Base-by-base conservation (phyloP, 2,113 vertebrate species). In the Heptranchias perlo region DNA sequence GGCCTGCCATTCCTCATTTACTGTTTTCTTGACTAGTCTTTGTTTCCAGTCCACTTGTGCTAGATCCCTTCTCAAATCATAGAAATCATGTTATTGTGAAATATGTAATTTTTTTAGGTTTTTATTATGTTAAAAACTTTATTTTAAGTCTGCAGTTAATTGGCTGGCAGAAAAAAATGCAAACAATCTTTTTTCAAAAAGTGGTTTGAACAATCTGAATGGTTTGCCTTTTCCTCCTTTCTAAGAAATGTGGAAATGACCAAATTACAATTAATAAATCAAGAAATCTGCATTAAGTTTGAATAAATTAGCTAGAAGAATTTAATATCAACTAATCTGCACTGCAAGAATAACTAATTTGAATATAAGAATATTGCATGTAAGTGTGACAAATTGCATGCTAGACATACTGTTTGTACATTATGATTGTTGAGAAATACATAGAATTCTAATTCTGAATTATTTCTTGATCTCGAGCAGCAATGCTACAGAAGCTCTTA, bases 271-370 rank as follows among this genome's bases (percentile, higher is more conserved):
- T 93, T 62, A 39, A 16, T 39, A 18, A 62, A 44, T 39, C 89
- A 93, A 39, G 89, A 93, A 93, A 93, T 93, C 8, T 93, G 89
- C 89, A 62, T 61, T 62, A 58, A 93, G 61, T 62, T 64, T 93
- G 58, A 93, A 93, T 64, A n/a, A 93, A 93, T n/a, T 62, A 93
- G 44, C 61, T 39, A 8, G 35, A 61, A 16, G 52, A 92, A 62
- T 62, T 62, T 62, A 62, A 61, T 62, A 62, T 64, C 58, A 39
- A 61, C 16, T 8, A n/a, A 62, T 2, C 39, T 39, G n/a, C 39
- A 23, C 39, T 93, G 35, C 89, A 93, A 61, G 58, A 62, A 64
- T 64, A 61, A 62, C 39, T 61, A 44, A 62, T 93, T 61, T 64
- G n/a, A 39, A 62, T 62, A 64, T 64, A 93, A 62, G 23, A 62